A percentile compares a stretch with the other conserved stretches of the same genome.
phyloP scores from a whole-genome alignment of 1,140 invertebrate species.

The Argopecten irradians region DNA sequence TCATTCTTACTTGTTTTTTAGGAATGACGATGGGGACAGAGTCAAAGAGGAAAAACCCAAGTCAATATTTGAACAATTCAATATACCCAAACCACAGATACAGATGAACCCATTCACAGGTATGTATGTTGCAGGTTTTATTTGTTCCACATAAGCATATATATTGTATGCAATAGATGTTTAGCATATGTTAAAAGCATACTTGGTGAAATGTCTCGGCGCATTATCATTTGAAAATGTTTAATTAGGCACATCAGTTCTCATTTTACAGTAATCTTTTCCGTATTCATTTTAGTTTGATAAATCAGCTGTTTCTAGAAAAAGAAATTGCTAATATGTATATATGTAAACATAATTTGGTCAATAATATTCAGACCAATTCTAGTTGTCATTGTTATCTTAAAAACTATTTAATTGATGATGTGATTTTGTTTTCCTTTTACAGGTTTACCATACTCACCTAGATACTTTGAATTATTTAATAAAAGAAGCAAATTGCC shows the following conservation, averaged over 20 bases:
- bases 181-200: no score
- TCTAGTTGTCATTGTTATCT: background rate
- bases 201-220: background rate
- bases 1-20: conserved; percentile 37
- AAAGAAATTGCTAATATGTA: background rate
- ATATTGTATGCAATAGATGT: no score
- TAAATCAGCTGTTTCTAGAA: background rate
- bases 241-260: background rate
- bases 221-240: background rate
- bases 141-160: no score
- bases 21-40: conserved; percentile 58
- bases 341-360: background rate
- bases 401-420: background rate
- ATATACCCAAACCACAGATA: conserved; percentile 70
- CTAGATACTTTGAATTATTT: conserved; percentile 79
- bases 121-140: no score
- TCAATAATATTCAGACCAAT: no score
- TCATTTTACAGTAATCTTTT: background rate
- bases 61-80: conserved; percentile 74
- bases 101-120: conserved; percentile 75
- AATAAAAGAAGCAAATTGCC: conserved; percentile 94
- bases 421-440: conserved; percentile 34
- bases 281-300: background rate
- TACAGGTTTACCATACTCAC: conserved; percentile 75
- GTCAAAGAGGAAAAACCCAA: conserved; percentile 65